Evolutionary conservation across 2,888 invertebrate genomes (phyloP), one percentile per base, ranked within the genome.

Genomic region (Eristalis intricaria): DNA sequence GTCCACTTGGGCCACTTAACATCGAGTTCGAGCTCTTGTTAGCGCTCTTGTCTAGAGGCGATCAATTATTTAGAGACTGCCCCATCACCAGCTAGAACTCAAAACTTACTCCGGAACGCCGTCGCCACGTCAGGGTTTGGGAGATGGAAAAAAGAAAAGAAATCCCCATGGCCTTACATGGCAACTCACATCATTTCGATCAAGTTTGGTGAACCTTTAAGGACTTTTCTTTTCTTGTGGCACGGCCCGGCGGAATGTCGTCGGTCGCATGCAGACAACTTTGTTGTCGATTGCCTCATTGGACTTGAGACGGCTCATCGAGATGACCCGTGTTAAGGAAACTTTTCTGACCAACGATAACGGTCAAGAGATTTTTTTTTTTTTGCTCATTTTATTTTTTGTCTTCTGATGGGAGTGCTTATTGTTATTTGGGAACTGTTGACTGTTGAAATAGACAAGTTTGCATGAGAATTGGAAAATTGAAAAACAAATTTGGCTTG

Each of bases 271-370:
- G 69, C 81, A 70, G 65, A 65, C 15, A 75, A 82, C 75, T 82
- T 75, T 75, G 75, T 75, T 75, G 75, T 60, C 70, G 75, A 82
- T 82, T 82, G 81, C 76, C 70, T 65, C 70, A 60, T 40, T 8
- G 15, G 66, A 43, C 43, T 22, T 23, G 66, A 35, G 50, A 70
- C 69, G 69, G 26, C 19, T 22, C 23, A 50, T 66, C 65, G 58
- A 29, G 58, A 22, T 75, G 81, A 82, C 70, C 81, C 60, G 35
- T 82, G 75, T 75, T 65, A 65, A 10, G 11, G 22, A 76, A 82
- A 76, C 38, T 69, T 80, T 82, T 13, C 60, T 60, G 60, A 73
- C 69, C 70, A 70, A 60, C 65, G 26, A 5, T 32, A n/a, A n/a
- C n/a, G 58, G 70, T 50, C 70, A 65, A 29, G 23, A 23, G 64